Evolutionary conservation across 2,888 invertebrate genomes (phyloP).

Genomic region (Platynereis dumerilii): DNA sequence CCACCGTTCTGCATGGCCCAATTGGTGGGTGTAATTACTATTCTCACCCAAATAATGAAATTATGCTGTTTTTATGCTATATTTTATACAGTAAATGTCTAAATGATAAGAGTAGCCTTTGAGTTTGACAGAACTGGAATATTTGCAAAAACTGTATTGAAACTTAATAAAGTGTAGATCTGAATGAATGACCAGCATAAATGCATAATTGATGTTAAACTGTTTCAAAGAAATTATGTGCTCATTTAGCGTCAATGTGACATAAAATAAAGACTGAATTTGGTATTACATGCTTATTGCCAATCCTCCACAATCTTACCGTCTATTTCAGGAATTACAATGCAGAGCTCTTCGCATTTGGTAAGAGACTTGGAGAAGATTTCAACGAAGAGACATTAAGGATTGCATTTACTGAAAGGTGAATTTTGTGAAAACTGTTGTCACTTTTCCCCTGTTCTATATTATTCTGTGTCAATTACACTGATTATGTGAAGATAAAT

Average conservation of each 20-base stretch:
- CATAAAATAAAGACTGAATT: no score
- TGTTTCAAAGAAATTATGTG: no score
- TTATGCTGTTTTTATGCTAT: not conserved
- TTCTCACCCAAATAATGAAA: not conserved
- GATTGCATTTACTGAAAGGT: slow-evolving; percentile 80
- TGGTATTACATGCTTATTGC: no score
- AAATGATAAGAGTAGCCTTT: no score
- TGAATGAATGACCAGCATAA: no score
- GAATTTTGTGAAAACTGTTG: slow-evolving; percentile 2
- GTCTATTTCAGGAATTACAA: slow-evolving; percentile 79
- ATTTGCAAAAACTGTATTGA: no score
- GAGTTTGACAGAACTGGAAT: no score
- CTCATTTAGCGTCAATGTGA: no score
- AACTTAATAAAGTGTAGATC: no score
- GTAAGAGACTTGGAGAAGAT: slow-evolving; percentile 81
- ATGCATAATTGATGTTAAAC: no score
- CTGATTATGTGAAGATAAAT: not conserved
- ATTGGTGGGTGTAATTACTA: slow-evolving; percentile 41
- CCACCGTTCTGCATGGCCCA: slow-evolving; percentile 54
- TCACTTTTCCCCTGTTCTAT: not conserved
- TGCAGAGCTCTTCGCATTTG: slow-evolving; percentile 87
- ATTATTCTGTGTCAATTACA: not conserved
- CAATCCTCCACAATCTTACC: no score
- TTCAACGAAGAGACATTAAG: slow-evolving; percentile 76
- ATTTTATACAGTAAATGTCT: no score